A percentile compares a stretch with the other conserved stretches of the same genome.
These are phyloP conservation scores for Machaerirhynchus nigripectus DNA, from an alignment of 2,113 vertebrate species.

Conservation along the genomic window DNA sequence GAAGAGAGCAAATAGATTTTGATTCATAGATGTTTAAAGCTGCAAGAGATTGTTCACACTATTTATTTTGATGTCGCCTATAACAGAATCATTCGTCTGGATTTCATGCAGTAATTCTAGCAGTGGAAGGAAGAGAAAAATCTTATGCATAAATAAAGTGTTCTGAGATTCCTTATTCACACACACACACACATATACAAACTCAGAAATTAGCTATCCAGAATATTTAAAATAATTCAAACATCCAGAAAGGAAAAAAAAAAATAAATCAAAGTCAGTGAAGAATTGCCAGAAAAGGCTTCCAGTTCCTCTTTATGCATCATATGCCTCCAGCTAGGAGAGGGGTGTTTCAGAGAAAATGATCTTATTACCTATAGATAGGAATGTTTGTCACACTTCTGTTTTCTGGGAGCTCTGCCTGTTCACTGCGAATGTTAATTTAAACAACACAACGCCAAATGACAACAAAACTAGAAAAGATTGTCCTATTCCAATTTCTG, in stretches of 20 bases:
- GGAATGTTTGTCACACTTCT: neutral
- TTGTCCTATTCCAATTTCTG: neutral
- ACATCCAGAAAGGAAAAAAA: neutral
- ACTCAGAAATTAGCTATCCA: neutral
- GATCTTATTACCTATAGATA: neutral
- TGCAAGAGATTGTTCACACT: conserved; percentile 6
- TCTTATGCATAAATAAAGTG: neutral
- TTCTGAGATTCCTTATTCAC: neutral
- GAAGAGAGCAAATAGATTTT: conserved; percentile 26
- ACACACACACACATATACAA: neutral
- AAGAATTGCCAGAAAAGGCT: neutral
- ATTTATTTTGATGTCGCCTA: conserved; percentile 21
- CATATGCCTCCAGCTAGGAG: neutral
- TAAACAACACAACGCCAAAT: neutral
- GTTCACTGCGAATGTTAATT: neutral
- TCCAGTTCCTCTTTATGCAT: neutral
- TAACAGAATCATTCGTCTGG: neutral
- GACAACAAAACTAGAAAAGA: neutral
- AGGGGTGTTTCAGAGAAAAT: neutral
- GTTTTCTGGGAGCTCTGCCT: neutral
- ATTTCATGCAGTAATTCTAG: neutral
- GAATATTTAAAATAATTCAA: neutral
- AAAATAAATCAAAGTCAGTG: neutral
- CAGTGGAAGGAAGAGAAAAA: neutral
- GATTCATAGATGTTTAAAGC: conserved; percentile 47